These are phyloP conservation scores for Hyphantria cunea DNA, from an alignment of 1,140 invertebrate species.

Conservation along the genomic window DNA sequence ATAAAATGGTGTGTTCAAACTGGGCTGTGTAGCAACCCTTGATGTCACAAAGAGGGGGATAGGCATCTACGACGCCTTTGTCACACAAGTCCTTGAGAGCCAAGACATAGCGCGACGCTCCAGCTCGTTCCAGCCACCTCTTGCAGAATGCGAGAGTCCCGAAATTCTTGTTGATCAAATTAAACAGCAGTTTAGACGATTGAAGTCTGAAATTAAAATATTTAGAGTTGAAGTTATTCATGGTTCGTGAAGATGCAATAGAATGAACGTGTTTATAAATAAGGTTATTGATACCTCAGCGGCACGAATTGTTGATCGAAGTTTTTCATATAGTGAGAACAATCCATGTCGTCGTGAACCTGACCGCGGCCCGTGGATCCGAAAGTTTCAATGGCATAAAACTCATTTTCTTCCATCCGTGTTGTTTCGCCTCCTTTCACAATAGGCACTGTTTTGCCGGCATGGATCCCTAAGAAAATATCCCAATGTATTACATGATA, in stretches of 20 bases:
- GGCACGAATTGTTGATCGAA: conserved; percentile 97
- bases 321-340: conserved; percentile 99
- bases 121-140: conserved; percentile 98
- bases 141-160: conserved; percentile 99
- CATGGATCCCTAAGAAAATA: conserved; percentile 91
- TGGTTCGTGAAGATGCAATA: neutral
- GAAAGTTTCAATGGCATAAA: conserved; percentile 99
- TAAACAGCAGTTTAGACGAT: conserved; percentile 96
- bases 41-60: conserved; percentile 98
- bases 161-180: conserved; percentile 99
- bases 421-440: conserved; percentile 99
- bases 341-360: conserved; percentile 99
- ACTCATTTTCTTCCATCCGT: conserved; percentile 99
- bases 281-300: conserved; percentile 80
- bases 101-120: conserved; percentile 99
- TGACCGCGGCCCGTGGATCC: conserved; percentile 98
- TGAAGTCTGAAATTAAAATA: conserved; percentile 84
- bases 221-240: conserved; percentile 1
- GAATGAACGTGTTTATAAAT: neutral
- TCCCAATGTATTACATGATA: neutral
- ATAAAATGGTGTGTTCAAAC: conserved; percentile 99
- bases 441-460: conserved; percentile 99
- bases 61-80: conserved; percentile 96
- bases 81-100: conserved; percentile 99
- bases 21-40: conserved; percentile 99